Evolutionary conservation across 2,113 vertebrate species (phyloP).

Genomic region (Sinocyclocheilus anshuiensis): DNA sequence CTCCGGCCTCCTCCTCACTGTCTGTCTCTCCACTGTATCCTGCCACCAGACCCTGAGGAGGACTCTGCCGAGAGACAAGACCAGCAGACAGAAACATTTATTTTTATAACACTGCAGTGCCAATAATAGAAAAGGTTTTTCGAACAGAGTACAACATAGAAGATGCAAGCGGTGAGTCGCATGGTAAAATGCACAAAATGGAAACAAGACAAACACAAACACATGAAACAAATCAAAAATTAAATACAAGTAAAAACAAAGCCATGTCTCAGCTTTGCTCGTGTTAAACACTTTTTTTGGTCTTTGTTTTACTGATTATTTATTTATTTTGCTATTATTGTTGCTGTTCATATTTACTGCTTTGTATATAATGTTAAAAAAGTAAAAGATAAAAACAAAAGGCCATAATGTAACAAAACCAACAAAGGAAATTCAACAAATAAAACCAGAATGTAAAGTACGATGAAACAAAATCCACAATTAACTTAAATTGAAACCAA

Average conservation of each 20-base stretch:
- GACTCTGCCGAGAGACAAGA: slow-evolving; percentile 60
- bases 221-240: neutral
- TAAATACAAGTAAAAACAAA: neutral
- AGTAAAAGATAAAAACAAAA: too few relatives aligned
- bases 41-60: slow-evolving; percentile 77
- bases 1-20: slow-evolving; percentile 83
- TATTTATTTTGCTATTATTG: too few relatives aligned
- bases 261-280: too few relatives aligned
- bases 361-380: too few relatives aligned
- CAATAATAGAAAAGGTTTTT: neutral
- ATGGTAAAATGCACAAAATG: neutral
- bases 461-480: too few relatives aligned
- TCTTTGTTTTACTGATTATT: too few relatives aligned
- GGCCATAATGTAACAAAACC: too few relatives aligned
- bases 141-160: neutral
- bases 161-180: neutral
- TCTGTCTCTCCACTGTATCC: slow-evolving; percentile 87
- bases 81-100: neutral
- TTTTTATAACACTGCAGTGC: neutral
- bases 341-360: too few relatives aligned
- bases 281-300: too few relatives aligned
- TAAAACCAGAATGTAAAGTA: too few relatives aligned
- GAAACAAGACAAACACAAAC: neutral
- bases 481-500: too few relatives aligned
- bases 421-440: too few relatives aligned